A percentile compares a stretch with the other conserved stretches of the same genome.
phyloP scores from a whole-genome alignment of 2,113 vertebrate genomes.

The Suricata suricatta region DNA sequence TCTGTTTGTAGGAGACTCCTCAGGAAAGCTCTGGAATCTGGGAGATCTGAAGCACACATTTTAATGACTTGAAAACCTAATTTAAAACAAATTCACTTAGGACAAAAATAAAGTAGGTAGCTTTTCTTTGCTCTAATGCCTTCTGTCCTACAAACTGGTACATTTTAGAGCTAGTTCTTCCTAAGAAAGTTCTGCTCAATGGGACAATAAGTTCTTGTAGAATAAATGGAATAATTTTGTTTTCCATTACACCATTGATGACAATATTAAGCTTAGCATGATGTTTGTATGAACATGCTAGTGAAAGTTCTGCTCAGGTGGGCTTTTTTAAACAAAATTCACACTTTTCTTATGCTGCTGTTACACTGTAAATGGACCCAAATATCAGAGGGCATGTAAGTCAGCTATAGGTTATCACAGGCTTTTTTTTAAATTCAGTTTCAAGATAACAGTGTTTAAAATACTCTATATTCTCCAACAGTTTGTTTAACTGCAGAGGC shows the following conservation, averaged over 20 bases:
- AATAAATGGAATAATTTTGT: background rate
- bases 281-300: background rate
- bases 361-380: background rate
- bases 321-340: background rate
- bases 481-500: slow-evolving; percentile 46
- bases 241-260: background rate
- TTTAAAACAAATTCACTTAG: slow-evolving; percentile 26
- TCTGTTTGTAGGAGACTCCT: background rate
- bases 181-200: background rate
- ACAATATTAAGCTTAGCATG: background rate
- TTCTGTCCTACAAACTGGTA: background rate
- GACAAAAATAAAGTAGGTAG: slow-evolving; percentile 23
- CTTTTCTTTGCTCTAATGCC: background rate
- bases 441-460: slow-evolving; percentile 2
- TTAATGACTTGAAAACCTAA: background rate
- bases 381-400: background rate
- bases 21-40: background rate
- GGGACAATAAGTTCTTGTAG: background rate
- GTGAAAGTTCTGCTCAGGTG: background rate
- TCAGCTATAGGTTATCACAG: background rate
- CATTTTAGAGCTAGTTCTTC: background rate
- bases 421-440: background rate
- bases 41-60: background rate
- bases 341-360: background rate
- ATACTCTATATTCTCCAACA: slow-evolving; percentile 10